A percentile compares a stretch with the other conserved stretches of the same genome.
These are phyloP conservation scores for Petromus typicus DNA, from an alignment of 2,113 vertebrate species.

Conservation along the genomic window DNA sequence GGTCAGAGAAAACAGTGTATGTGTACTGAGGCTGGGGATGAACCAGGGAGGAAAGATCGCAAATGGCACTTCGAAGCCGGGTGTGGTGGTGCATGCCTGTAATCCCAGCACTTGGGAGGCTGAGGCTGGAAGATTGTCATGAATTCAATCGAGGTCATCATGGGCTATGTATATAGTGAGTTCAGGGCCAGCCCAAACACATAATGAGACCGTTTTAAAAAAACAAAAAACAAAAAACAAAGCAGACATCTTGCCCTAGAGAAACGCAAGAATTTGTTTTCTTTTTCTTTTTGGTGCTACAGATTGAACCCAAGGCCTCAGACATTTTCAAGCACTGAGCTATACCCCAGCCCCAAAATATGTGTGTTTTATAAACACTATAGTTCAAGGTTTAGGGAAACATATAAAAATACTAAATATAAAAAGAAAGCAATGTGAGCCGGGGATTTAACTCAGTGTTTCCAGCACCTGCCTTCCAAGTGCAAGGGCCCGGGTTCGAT, in stretches of 20 bases:
- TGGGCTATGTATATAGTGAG: no score
- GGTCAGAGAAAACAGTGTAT: constrained; percentile 33
- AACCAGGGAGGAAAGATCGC: not conserved
- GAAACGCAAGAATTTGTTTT: not conserved
- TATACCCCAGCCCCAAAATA: not conserved
- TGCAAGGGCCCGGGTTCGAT: no score
- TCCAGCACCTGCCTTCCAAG: no score
- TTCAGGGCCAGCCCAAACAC: no score
- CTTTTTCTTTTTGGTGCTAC: not conserved
- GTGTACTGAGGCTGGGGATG: not conserved
- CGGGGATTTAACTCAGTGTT: no score
- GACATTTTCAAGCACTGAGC: not conserved
- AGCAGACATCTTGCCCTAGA: not conserved
- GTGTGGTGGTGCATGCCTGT: no score
- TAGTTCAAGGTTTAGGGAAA: not conserved
- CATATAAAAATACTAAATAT: constrained; percentile 22
- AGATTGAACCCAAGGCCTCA: not conserved
- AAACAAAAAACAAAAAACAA: not conserved
- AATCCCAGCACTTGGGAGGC: no score
- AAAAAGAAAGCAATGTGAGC: no score
- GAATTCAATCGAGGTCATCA: no score
- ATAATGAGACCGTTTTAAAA: no score
- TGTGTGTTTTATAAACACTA: not conserved
- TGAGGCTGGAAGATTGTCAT: no score
- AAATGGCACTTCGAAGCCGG: not conserved